Percentiles rank a stretch among this genome's conserved stretches.
phyloP scores from a whole-genome alignment of 2,113 vertebrate genomes.

The Recurvirostra avosetta region DNA sequence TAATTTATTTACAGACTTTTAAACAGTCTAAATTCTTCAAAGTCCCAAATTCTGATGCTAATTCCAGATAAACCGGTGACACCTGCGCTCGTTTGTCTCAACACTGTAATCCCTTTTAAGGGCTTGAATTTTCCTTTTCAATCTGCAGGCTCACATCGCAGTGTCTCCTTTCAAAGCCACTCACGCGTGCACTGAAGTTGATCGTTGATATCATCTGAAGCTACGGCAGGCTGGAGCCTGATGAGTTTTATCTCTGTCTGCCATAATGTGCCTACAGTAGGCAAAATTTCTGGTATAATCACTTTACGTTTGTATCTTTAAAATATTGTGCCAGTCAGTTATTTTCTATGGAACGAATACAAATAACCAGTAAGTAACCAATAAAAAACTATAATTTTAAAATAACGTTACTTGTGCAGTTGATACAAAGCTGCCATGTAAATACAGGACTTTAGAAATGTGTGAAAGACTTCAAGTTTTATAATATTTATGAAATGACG shows the following conservation, averaged over 20 bases:
- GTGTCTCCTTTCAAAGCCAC: not conserved
- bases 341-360: not conserved
- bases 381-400: not conserved
- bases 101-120: not conserved
- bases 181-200: not conserved
- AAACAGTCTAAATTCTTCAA: not conserved
- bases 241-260: not conserved
- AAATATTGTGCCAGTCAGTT: not conserved
- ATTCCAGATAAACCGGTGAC: not conserved
- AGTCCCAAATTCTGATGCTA: not conserved
- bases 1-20: not conserved
- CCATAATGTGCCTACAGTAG: not conserved
- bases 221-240: not conserved
- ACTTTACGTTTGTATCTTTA: not conserved
- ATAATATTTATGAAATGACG: not conserved
- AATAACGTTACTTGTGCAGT: not conserved
- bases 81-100: conserved; percentile 20
- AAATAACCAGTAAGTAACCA: not conserved
- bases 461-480: not conserved
- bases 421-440: not conserved
- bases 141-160: not conserved
- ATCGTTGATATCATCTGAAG: not conserved
- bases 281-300: not conserved
- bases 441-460: not conserved
- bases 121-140: not conserved